Conservation (phyloP, 2,113 vertebrate species). For the Gavia stellata region DNA sequence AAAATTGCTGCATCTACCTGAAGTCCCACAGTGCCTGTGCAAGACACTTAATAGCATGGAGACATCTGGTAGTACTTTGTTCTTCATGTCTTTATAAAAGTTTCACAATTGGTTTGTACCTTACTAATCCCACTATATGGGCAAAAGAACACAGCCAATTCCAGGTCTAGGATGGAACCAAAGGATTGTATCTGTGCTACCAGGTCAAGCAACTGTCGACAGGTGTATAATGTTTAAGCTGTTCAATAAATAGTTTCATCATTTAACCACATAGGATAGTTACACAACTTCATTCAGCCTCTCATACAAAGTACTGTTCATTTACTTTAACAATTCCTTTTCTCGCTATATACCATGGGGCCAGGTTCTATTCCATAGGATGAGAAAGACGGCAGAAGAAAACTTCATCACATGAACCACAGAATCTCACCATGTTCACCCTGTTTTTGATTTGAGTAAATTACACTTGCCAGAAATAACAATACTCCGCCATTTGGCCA, state of each 20-base stretch:
- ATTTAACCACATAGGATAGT: background rate
- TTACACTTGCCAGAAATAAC: background rate
- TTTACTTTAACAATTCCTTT: background rate
- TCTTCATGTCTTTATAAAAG: background rate
- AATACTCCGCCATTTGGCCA: background rate
- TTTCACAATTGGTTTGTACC: background rate
- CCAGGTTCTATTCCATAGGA: background rate
- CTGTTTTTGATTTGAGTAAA: background rate
- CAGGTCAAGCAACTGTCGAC: background rate
- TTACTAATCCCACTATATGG: background rate
- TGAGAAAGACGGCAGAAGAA: background rate
- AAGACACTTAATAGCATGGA: background rate
- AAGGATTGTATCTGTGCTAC: background rate
- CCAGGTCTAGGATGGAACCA: background rate
- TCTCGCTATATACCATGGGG: rapidly evolving
- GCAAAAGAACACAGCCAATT: background rate
- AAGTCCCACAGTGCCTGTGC: background rate
- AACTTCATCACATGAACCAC: background rate
- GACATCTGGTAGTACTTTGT: background rate
- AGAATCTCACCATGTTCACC: background rate
- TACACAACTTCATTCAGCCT: background rate
- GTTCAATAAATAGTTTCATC: background rate
- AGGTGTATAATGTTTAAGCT: background rate
- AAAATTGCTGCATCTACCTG: background rate
- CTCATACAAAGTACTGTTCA: background rate